Base-by-base conservation (phyloP, 2,113 vertebrate species). In the Manacus vitellinus region DNA sequence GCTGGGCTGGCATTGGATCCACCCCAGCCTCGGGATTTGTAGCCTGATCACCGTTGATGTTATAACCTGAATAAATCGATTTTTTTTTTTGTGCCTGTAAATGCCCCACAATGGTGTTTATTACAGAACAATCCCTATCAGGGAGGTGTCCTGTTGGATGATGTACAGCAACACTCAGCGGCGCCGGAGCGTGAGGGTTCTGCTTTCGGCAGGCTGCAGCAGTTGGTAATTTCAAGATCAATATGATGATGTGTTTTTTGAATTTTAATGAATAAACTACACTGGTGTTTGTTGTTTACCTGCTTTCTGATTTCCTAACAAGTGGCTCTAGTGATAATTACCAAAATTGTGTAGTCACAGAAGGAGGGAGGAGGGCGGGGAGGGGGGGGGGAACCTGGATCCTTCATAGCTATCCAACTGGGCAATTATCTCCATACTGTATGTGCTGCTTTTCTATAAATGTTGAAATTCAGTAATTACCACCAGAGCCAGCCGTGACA, bases 391-490 rank as follows among this genome's bases (percentile, higher is more conserved):
- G 16, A 76, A 94, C 80, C 90, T 91, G 90, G 73, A 87, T 95
- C 87, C 96, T 97, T 97, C 96, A 94, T 97, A 97, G 95, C 95
- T 95, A 92, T 96, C 96, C 92, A 95, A 54, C 94, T 96, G 96
- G 94, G 95, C 97, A 98, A 97, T 98, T 98, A 97, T 98, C 94
- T 98, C 94, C 72, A 83, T 96, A 94, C 92, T 97, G 43, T 96
- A 92, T 97, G 81, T 95, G 93, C 89, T 96, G 83, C 95, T 97
- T 97, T 94, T 85, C 90, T 97, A 92, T 94, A 97, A 97, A 97
- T 89, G 92, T 95, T 98, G 94, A 97, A 94, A 97, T 97, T 97
- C 96, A 96, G 78, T 97, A 98, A 98, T 98, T 97, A 98, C 97
- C 89, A 79, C 92, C 65, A 91, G 96, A 98, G 96, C 84, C 87